phyloP scores from a whole-genome alignment of 1,140 invertebrate species.

The Eufriesea mexicana region DNA sequence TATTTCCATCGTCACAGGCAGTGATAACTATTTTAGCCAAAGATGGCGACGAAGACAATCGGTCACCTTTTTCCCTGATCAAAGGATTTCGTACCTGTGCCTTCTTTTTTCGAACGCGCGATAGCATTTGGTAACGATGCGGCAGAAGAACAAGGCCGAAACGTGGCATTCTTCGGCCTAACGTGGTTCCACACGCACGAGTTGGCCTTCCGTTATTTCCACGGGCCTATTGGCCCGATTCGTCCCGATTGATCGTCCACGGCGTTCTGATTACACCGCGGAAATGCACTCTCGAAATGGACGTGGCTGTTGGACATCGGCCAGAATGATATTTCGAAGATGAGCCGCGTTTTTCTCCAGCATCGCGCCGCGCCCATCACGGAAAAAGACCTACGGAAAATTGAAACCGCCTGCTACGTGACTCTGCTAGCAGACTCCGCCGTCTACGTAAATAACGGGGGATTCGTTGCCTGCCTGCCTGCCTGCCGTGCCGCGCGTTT shows the following conservation, averaged over 20 bases:
- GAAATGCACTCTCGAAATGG: constrained; percentile 21
- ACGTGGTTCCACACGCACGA: constrained; percentile 23
- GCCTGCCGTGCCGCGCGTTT: constrained; percentile 12
- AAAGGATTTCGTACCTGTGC: too few species aligned
- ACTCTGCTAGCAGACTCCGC: not conserved
- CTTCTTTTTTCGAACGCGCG: too few species aligned
- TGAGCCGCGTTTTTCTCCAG: constrained; percentile 11
- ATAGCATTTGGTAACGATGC: too few species aligned
- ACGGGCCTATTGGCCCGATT: constrained; percentile 9
- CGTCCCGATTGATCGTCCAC: constrained; percentile 13
- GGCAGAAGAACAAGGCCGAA: not conserved
- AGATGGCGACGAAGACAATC: too few species aligned
- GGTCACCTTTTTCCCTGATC: too few species aligned
- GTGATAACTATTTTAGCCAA: too few species aligned
- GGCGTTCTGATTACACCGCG: constrained; percentile 5
- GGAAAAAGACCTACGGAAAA: constrained; percentile 14
- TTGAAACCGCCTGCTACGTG: constrained; percentile 45
- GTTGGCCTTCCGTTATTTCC: not conserved
- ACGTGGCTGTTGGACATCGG: constrained; percentile 38
- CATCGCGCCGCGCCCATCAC: not conserved
- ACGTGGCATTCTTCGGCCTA: too few species aligned
- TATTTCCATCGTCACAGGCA: too few species aligned
- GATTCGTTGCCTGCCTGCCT: constrained; percentile 52
- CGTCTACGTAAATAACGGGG: constrained; percentile 47
- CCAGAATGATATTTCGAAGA: constrained; percentile 58